A percentile compares a stretch with the other conserved stretches of the same genome.
These are phyloP conservation scores for Oryzias sinensis DNA, from an alignment of 2,797 vertebrate genomes.

Conservation along the genomic window DNA sequence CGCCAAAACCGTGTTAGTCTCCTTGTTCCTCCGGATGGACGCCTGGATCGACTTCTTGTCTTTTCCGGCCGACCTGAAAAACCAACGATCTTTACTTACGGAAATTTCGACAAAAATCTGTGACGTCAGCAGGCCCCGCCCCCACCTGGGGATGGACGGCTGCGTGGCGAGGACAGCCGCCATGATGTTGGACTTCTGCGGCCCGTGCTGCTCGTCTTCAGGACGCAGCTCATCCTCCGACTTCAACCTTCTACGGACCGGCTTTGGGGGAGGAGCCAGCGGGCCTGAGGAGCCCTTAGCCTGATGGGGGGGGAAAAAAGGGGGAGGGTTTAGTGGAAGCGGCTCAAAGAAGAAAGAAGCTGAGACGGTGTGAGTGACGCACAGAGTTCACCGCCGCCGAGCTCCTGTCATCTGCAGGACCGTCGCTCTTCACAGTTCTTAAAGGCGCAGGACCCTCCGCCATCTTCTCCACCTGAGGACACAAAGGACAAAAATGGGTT, in stretches of 20 bases:
- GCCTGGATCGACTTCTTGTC: slow-evolving; percentile 99
- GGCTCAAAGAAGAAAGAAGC: too few species aligned
- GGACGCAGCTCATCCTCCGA: slow-evolving; percentile 96
- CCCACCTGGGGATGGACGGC: slow-evolving; percentile 93
- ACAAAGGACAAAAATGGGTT: background rate
- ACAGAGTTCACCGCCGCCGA: slow-evolving; percentile 84
- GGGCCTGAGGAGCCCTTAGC: slow-evolving; percentile 87
- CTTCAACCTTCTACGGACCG: slow-evolving; percentile 93
- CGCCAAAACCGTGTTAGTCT: slow-evolving; percentile 98
- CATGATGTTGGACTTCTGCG: slow-evolving; percentile 88
- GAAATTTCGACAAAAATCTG: background rate
- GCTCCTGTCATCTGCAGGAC: slow-evolving; percentile 87
- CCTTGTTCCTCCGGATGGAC: slow-evolving; percentile 98
- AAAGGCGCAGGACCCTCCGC: slow-evolving; percentile 84
- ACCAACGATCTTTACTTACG: background rate
- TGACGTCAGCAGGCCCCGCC: too few species aligned
- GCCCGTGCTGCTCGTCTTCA: slow-evolving; percentile 88
- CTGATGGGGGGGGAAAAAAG: slow-evolving; percentile 55
- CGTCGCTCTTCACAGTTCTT: slow-evolving; percentile 88
- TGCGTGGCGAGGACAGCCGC: slow-evolving; percentile 89
- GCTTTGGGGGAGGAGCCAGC: slow-evolving; percentile 95
- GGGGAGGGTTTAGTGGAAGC: too few species aligned
- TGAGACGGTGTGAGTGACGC: slow-evolving; percentile 42
- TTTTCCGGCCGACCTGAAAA: slow-evolving; percentile 90
- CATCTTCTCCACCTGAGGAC: slow-evolving; percentile 83